Base-by-base conservation (phyloP, 2,888 invertebrate genomes). In the Pristionchus maxplancki region DNA sequence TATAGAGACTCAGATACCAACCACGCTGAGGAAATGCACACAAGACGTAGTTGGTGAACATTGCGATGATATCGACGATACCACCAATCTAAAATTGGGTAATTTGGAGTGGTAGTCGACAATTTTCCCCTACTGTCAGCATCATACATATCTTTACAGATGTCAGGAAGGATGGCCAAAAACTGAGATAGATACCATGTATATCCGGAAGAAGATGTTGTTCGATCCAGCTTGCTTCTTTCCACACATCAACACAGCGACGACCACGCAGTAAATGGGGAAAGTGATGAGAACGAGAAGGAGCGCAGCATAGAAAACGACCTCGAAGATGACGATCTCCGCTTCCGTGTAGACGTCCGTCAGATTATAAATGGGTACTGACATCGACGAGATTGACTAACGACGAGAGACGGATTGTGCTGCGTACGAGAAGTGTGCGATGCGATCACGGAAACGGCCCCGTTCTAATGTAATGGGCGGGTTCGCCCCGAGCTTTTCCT, bases 201-300 rank as follows among this genome's bases (percentile, higher is more conserved):
- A 83, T 15, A 83, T 83, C 20, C 83, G 28, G n/a, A 53, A 83
- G 58, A 83, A 83, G 53, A 58, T 15, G 20, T 58, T 83, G 53
- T 83, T 83, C 4, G 53, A 50, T 53, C 83, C 58, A 3, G 28
- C 34, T 34, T 50, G 20, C 40, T 31, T 31, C 34, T 44, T 50
- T 13, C 40, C 20, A n/a, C 20, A 53, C 53, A 83, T 34, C 31
- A 83, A 20, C 5, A 83, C 83, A 2, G 28, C 31, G 58, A 83
- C 58, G 5, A 83, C 83, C 53, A 28, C 24, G 64, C 64, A 64
- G 28, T 64, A 64, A 64, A 64, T 64, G 64, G 64, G 64, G 28
- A 64, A 64, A 8, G 53, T 53, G 17, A 83, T 34, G 31, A 53
- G 24, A 24, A 83, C 83, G 37, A 83, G 50, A 20, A 37, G 15